Evolutionary conservation across 2,797 vertebrate species (phyloP), one percentile per base, ranked within the genome.

Genomic region (Emys orbicularis): DNA sequence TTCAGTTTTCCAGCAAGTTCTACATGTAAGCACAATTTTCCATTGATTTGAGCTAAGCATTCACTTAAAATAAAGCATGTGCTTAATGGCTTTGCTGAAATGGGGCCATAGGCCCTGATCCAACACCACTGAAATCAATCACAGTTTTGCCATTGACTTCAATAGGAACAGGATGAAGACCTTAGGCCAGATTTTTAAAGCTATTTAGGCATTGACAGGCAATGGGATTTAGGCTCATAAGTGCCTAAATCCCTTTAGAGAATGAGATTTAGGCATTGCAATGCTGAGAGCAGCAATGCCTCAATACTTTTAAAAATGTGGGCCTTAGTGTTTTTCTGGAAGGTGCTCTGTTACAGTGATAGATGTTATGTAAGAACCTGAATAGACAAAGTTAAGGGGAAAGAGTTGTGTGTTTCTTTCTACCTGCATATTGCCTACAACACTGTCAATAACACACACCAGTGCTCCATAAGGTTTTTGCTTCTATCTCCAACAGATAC

Each of bases 71-170:
- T 90, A 82, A 12, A 90, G 86, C 47, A 83, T 0, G 0, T 87
- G 82, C 3, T 1, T 41, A 77, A 5, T 90, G 56, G 85, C 74
- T 90, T 95, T 2, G 19, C 85, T 91, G 90, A 91, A 95, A 96
- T 0, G 29, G 74, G 94, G 94, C 90, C 96, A 96, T 95, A 79
- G 86, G n/a, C 77, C 90, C 89, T 97, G 95, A 94, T 59, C 29
- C 90, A 94, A 83, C 54, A 85, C 84, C 94, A 94, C 90, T 94
- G 83, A 61, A 61, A 96, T 95, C 93, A 96, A 84, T 77, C 52
- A 93, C 91, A 94, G 87, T 97, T 34, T 97, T 97, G 95, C 94
- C 96, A 95, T 77, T 86, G 84, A 82, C 89, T 93, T 94, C 93
- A 96, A 93, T 91, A 96, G 79, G 68, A 41, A n/a, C n/a, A 72